Base-by-base conservation (phyloP, 1,140 invertebrate genomes). In the Lysiphlebus fabarum region DNA sequence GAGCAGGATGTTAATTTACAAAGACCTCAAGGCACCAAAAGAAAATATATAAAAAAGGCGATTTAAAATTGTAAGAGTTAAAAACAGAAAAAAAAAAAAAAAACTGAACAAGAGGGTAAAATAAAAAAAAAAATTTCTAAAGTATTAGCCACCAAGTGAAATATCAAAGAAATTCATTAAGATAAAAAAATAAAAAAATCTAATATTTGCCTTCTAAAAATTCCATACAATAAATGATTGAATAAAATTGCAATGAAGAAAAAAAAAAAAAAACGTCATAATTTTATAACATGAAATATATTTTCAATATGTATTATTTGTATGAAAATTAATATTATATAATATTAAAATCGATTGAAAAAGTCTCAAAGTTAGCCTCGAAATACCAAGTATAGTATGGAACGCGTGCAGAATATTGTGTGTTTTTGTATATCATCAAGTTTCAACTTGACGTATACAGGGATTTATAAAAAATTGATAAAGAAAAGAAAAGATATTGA, bases 1-100 rank as follows among this genome's bases (percentile, higher is more conserved):
- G 56, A 37, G 38, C 45, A 45, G 56, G 56, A 57, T 57, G 56
- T 57, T 57, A 57, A 57, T 57, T 57, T 57, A 34, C 53, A 55
- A 41, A 33, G 38, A 42, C 40, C 17, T n/a, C 6, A 26, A 34
- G 53, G 47, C 56, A 9, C 9, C 36, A 8, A 17, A 33, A 36
- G 26, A 37, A 9, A 41, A 38, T 14, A 50, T 17, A 36, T 17
- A 14, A 47, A 14, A 41, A 6, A 47, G 12, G 44, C 12, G 36
- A 6, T 45, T 10, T 36, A 10, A 33, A 10, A 45, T 3, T 45
- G 26, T 36, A 10, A 33, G 17, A 45, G 43, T 36, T n/a, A n/a
- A n/a, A n/a, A n/a, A n/a, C n/a, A n/a, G n/a, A n/a, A n/a, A 44
- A 40, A 48, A 45, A 56, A 36, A 56, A 56, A 48, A 38, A 6